These are phyloP conservation scores for Cyclopterus lumpus DNA, from an alignment of 2,797 vertebrate genomes.

Conservation along the genomic window DNA sequence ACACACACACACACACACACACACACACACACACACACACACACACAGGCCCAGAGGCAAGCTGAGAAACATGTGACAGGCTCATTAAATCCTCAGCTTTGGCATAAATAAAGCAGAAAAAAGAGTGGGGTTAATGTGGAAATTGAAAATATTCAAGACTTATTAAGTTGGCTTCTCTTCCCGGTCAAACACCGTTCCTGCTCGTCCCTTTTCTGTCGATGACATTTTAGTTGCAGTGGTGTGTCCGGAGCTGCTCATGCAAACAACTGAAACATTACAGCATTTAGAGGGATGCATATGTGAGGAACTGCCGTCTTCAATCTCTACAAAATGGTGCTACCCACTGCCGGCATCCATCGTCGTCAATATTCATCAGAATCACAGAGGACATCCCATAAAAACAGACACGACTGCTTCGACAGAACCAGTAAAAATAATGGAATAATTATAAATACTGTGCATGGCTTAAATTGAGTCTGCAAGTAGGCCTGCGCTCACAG, in stretches of 20 bases:
- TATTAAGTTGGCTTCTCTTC: background rate
- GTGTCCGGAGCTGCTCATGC: background rate
- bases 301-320: background rate
- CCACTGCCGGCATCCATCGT: background rate
- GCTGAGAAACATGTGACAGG: slow-evolving; percentile 25
- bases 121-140: background rate
- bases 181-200: background rate
- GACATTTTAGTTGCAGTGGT: background rate
- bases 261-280: background rate
- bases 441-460: background rate
- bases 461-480: slow-evolving; percentile 16
- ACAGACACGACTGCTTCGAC: background rate
- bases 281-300: background rate
- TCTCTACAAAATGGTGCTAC: slow-evolving; percentile 3
- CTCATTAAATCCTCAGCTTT: slow-evolving; percentile 27
- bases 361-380: background rate
- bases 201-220: background rate
- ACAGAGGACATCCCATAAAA: slow-evolving; percentile 4
- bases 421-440: background rate
- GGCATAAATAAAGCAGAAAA: slow-evolving; percentile 27
- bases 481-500: slow-evolving; percentile 13
- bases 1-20: background rate
- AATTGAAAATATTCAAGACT: background rate
- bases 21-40: slow-evolving; percentile 5
- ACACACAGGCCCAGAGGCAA: background rate